These are phyloP conservation scores for Tineola bisselliella DNA, from an alignment of 2,888 invertebrate species.

Conservation along the genomic window DNA sequence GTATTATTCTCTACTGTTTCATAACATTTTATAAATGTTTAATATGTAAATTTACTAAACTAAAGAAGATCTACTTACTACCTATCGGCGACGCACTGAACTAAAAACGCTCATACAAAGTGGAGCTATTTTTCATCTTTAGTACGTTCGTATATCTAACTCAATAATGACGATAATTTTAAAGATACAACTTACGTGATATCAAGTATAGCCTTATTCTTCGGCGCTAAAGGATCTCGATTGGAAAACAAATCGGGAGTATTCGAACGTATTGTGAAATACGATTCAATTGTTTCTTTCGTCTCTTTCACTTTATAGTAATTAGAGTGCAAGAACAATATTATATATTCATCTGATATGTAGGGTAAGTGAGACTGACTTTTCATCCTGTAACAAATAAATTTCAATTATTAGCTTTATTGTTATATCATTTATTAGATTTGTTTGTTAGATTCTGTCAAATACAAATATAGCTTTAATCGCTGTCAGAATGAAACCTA, in stretches of 20 bases:
- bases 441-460: too few species aligned
- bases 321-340: slow-evolving; percentile 72
- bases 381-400: slow-evolving; percentile 61
- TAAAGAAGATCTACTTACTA: too few species aligned
- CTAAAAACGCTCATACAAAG: too few species aligned
- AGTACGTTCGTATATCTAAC: too few species aligned
- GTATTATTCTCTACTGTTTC: too few species aligned
- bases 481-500: too few species aligned
- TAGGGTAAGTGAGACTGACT: slow-evolving; percentile 69
- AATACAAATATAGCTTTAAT: too few species aligned
- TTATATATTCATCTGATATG: slow-evolving; percentile 71
- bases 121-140: too few species aligned
- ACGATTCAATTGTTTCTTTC: slow-evolving; percentile 57
- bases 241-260: slow-evolving; percentile 69
- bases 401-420: too few species aligned
- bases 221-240: slow-evolving; percentile 60
- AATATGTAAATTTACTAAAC: too few species aligned
- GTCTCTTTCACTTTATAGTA: slow-evolving; percentile 58
- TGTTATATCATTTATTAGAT: too few species aligned
- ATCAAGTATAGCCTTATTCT: slow-evolving; percentile 63
- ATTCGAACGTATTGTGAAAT: slow-evolving; percentile 68
- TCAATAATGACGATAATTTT: neutral
- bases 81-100: too few species aligned
- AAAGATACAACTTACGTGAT: slow-evolving; percentile 62
- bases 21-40: neutral